Base-by-base conservation (phyloP, 2,888 invertebrate species). In the Isoperla grammatica region DNA sequence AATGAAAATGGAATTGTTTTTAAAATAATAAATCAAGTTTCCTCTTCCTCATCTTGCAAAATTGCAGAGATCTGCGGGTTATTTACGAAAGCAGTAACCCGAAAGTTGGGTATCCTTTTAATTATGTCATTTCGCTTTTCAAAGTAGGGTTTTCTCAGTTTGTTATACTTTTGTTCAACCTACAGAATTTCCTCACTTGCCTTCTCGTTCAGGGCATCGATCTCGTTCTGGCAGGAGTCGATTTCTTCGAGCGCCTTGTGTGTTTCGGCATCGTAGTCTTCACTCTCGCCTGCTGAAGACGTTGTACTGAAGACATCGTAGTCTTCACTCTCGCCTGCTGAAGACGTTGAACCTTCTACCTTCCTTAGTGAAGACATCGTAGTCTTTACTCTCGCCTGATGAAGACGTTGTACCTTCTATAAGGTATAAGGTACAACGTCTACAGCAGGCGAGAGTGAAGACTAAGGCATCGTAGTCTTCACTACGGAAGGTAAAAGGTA, bases 151-250 rank as follows among this genome's bases (percentile, higher is more conserved):
- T 86, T 85, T 57, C 88, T 79, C 61, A 88, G 75, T 74, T 85
- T 84, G 74, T 89, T 90, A 75, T 87, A 91, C 73, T 88, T 89
- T 72, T 88, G 87, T 76, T 91, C 90, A 40, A 88, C 84, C 75
- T 85, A 84, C 19, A 91, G 75, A 64, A 91, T 89, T 74, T 91
- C 90, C 69, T 89, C 88, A 71, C 86, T 86, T 43, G 90, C 89
- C 72, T 88, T 86, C 71, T 89, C 89, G 73, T 89, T 90, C 63
- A 91, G 75, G 57, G 81, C 80, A 75, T 91, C 90, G 71, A 91
- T 85, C 75, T 89, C 88, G 73, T 84, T 87, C 74, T 91, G 90
- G 74, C 87, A 85, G 53, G 81, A 79, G 77, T 90, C 90, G 71
- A 90, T 86, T 71, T 86, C 86, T 75, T 88, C 88, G 69, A 90